Evolutionary conservation across 92 coral and sea anemone species (phyloP).

Genomic region (Zoanthus gigantus): DNA sequence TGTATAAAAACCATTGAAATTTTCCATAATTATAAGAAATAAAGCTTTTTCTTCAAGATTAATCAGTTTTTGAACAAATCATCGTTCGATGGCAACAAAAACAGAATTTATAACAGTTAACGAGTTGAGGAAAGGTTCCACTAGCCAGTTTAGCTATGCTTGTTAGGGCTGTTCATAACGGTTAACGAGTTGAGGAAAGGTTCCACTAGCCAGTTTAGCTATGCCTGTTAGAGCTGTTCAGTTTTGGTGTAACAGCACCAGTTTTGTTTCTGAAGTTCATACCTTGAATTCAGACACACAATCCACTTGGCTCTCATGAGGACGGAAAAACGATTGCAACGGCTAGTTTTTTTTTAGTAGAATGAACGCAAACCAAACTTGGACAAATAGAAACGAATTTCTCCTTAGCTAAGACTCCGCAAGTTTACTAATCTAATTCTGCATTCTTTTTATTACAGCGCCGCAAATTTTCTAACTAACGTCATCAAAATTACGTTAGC

Average conservation of each 20-base stretch:
- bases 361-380: background rate
- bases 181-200: background rate
- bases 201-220: too few species aligned
- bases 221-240: too few species aligned
- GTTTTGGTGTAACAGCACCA: background rate
- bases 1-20: background rate
- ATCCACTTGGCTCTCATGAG: constrained; percentile 81
- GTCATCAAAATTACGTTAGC: too few species aligned
- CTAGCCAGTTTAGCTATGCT: too few species aligned
- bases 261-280: background rate
- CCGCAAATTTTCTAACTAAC: too few species aligned
- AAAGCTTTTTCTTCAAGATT: background rate
- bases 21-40: too few species aligned
- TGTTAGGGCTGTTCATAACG: background rate
- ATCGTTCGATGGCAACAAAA: background rate
- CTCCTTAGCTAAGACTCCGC: background rate
- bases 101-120: background rate
- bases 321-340: background rate
- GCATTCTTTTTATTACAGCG: too few species aligned
- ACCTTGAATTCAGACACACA: constrained; percentile 70
- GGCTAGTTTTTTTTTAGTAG: background rate
- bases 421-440: background rate
- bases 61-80: background rate
- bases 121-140: too few species aligned
- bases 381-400: background rate